These are phyloP conservation scores for Leptodactylus fallax DNA, from an alignment of 2,797 vertebrate genomes.

Conservation along the genomic window DNA sequence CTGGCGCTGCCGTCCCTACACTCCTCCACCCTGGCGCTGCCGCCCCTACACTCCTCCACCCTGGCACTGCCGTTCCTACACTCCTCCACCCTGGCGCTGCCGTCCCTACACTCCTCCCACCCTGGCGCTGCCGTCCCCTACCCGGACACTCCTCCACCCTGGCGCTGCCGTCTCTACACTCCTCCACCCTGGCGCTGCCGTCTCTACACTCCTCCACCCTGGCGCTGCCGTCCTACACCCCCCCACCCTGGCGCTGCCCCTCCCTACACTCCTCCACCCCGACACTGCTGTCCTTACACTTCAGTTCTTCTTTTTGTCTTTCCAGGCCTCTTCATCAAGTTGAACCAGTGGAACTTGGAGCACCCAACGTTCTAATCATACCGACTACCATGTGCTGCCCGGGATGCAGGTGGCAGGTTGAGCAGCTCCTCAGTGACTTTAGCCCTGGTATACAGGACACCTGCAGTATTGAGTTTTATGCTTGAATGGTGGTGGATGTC, in stretches of 20 bases:
- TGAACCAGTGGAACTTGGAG: not conserved
- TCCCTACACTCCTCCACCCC: too few relatives aligned
- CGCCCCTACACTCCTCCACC: not conserved
- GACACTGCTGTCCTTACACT: too few relatives aligned
- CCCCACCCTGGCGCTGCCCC: too few relatives aligned
- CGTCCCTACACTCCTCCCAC: not conserved
- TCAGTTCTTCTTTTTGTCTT: not conserved
- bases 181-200: too few relatives aligned
- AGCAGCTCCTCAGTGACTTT: not conserved
- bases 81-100: not conserved
- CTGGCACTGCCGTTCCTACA: not conserved
- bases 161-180: not conserved
- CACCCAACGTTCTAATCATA: too few relatives aligned
- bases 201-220: too few relatives aligned
- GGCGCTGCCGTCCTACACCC: too few relatives aligned
- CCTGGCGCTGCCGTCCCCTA: not conserved
- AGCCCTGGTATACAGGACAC: not conserved
- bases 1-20: too few relatives aligned
- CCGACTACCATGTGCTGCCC: not conserved
- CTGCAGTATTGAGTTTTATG: not conserved
- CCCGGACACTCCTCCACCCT: not conserved
- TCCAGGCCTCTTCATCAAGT: constrained; percentile 24
- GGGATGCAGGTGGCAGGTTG: not conserved
- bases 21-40: too few relatives aligned
- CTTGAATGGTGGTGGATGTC: too few relatives aligned